phyloP scores from a whole-genome alignment of 2,113 vertebrate species.

The Stigmatopora argus region DNA sequence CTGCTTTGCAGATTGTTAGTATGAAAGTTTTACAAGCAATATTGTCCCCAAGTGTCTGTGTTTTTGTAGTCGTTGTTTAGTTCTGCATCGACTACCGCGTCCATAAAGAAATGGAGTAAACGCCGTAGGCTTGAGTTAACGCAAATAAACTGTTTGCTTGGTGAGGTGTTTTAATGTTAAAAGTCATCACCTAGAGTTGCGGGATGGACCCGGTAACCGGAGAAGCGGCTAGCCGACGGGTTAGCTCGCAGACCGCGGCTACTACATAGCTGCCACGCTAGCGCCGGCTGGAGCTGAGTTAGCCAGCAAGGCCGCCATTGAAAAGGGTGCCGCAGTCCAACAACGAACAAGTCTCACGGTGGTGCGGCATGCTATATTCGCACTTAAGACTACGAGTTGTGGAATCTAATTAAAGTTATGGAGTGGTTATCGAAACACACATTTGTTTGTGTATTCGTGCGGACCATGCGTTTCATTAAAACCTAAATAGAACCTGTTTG shows the following conservation, averaged over 20 bases:
- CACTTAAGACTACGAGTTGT: too few species aligned
- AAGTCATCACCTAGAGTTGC: background rate
- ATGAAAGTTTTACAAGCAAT: background rate
- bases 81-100: background rate
- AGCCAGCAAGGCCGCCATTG: slow-evolving; percentile 63
- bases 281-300: slow-evolving; percentile 27
- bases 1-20: slow-evolving; percentile 10
- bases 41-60: background rate
- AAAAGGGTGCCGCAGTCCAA: slow-evolving; percentile 38
- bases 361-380: background rate
- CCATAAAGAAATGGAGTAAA: background rate
- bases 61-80: background rate
- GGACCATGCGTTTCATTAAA: slow-evolving; percentile 7
- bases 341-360: background rate
- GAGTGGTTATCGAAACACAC: background rate
- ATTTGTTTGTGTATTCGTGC: too few species aligned
- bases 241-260: slow-evolving; percentile 58
- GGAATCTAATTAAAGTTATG: background rate
- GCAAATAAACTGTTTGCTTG: background rate
- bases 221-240: slow-evolving; percentile 45
- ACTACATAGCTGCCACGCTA: slow-evolving; percentile 56
- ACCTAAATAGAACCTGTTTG: slow-evolving; percentile 55
- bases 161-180: background rate
- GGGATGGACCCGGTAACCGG: background rate
- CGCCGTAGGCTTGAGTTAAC: too few species aligned